phyloP scores from a whole-genome alignment of 2,888 invertebrate species.

The Yponomeuta sedellus region DNA sequence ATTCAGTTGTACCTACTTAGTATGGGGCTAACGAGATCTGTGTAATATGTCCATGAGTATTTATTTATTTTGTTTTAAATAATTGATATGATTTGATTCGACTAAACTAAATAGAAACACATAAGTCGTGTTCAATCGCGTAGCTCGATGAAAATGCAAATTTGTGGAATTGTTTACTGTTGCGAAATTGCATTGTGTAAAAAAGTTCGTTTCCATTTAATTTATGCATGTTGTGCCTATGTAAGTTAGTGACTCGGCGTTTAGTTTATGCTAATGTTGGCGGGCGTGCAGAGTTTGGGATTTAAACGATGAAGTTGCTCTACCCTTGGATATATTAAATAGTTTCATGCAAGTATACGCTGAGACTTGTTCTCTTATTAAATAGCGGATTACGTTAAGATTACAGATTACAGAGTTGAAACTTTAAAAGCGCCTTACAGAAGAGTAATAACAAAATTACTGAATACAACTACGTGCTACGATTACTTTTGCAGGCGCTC shows the following conservation, averaged over 20 bases:
- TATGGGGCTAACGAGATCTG: too few species aligned
- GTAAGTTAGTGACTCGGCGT: not conserved
- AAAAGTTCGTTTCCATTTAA: not conserved
- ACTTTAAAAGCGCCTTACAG: not conserved
- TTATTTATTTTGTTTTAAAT: too few species aligned
- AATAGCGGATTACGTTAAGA: not conserved
- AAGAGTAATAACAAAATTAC: not conserved
- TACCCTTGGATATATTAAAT: constrained; percentile 6
- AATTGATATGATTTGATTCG: too few species aligned
- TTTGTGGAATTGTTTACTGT: not conserved
- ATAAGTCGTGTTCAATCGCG: too few species aligned
- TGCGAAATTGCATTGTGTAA: not conserved
- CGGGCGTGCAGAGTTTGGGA: not conserved
- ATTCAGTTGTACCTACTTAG: too few species aligned
- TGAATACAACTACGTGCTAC: not conserved
- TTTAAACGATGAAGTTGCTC: constrained; percentile 11
- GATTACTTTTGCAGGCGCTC: not conserved
- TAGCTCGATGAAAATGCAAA: too few species aligned
- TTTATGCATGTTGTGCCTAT: constrained; percentile 3
- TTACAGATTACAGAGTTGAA: not conserved
- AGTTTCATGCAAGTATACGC: constrained; percentile 5
- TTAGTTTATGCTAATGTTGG: constrained; percentile 11
- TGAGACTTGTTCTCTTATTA: not conserved
- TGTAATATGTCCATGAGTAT: too few species aligned
- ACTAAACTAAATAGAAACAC: too few species aligned